phyloP scores from a whole-genome alignment of 2,888 invertebrate genomes.

The Hoplodrina blanda region DNA sequence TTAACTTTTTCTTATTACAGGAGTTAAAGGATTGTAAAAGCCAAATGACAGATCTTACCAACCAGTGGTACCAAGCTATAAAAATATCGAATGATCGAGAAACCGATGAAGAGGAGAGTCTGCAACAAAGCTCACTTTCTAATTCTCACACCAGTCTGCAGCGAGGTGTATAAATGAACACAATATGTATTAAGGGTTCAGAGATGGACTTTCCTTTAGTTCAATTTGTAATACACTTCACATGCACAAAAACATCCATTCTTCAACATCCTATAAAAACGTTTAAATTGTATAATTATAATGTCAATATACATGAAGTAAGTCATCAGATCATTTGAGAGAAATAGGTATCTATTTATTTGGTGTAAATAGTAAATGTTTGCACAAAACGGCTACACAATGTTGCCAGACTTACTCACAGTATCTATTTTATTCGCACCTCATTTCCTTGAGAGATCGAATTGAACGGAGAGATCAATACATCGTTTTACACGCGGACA shows the following conservation, averaged over 20 bases:
- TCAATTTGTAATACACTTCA: not conserved
- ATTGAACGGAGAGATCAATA: too few species aligned
- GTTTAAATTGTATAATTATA: constrained; percentile 4
- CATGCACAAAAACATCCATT: not conserved
- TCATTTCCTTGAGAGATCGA: too few species aligned
- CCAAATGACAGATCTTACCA: constrained; percentile 98
- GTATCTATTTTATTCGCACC: too few species aligned
- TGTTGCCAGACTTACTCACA: too few species aligned
- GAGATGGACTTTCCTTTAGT: constrained; percentile 1
- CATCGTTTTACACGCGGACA: too few species aligned
- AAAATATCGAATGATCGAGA: constrained; percentile 96
- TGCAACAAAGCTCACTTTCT: constrained; percentile 82
- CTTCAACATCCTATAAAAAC: not conserved
- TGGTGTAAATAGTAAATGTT: too few species aligned
- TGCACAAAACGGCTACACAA: too few species aligned
- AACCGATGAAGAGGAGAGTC: constrained; percentile 93
- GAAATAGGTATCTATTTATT: not conserved
- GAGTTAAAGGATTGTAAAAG: constrained; percentile 98
- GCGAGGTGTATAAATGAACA: constrained; percentile 77
- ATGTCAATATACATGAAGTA: not conserved
- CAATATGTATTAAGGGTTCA: not conserved
- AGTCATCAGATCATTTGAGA: not conserved
- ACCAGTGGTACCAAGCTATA: constrained; percentile 99
- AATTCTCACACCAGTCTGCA: constrained; percentile 84
- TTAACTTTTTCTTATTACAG: constrained; percentile 80